These are phyloP conservation scores for Otus sunia DNA, from an alignment of 2,113 vertebrate genomes.

Conservation along the genomic window DNA sequence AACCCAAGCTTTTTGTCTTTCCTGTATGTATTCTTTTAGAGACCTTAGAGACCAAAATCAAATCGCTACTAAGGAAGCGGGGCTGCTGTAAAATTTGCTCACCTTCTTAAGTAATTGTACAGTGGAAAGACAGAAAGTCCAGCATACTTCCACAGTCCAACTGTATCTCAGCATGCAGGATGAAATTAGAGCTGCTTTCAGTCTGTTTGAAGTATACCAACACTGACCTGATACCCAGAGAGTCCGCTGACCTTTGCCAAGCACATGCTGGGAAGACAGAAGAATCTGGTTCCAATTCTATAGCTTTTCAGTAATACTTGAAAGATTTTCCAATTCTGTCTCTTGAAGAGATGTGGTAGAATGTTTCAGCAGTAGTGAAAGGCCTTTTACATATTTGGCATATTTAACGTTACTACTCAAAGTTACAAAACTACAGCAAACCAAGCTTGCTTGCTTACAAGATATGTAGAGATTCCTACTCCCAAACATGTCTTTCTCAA, in stretches of 20 bases:
- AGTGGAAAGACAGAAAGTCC: conserved; percentile 3
- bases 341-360: background rate
- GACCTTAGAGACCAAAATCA: background rate
- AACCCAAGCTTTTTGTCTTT: background rate
- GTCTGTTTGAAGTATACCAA: background rate
- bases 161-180: background rate
- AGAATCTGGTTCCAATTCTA: background rate
- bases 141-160: background rate
- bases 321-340: background rate
- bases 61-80: background rate
- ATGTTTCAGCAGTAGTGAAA: background rate
- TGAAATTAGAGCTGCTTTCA: background rate
- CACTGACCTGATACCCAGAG: background rate
- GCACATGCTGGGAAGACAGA: background rate
- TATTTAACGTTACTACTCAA: background rate
- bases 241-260: background rate
- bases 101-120: background rate
- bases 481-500: background rate
- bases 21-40: background rate
- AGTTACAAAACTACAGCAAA: background rate
- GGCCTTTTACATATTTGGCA: background rate
- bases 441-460: background rate
- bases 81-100: background rate
- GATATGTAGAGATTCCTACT: background rate
- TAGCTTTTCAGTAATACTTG: background rate